phyloP scores from a whole-genome alignment of 2,797 vertebrate species.

The Notoglanidium macrostoma region DNA sequence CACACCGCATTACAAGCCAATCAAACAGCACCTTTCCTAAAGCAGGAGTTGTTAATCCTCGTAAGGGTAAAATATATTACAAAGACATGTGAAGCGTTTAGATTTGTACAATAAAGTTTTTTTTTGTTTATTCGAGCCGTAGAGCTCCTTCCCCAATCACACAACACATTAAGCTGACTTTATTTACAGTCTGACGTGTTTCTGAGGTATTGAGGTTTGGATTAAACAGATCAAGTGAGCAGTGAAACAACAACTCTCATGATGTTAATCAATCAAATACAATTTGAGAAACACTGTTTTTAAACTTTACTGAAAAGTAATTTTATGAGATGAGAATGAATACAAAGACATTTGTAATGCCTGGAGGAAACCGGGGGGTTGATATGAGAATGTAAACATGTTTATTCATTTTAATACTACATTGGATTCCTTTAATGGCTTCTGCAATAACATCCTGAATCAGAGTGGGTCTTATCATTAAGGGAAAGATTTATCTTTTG shows the following conservation, averaged over 20 bases:
- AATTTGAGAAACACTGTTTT: background rate
- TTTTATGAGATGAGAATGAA: background rate
- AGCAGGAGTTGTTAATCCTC: background rate
- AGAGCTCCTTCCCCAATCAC: background rate
- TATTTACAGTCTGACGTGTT: background rate
- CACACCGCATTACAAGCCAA: background rate
- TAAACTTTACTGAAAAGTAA: background rate
- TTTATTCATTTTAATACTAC: background rate
- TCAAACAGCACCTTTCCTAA: background rate
- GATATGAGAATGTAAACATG: background rate
- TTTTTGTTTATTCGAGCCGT: background rate
- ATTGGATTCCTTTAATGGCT: background rate
- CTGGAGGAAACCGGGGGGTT: background rate
- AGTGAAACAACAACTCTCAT: background rate
- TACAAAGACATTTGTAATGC: background rate
- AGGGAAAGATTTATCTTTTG: background rate
- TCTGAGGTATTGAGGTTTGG: background rate
- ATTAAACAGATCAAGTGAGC: background rate
- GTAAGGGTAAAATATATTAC: background rate
- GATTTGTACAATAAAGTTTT: background rate
- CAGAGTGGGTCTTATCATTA: background rate
- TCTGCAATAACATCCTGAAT: background rate
- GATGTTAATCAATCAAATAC: background rate
- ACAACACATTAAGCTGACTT: background rate
- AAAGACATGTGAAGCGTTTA: too few species aligned